Base-by-base conservation (phyloP, 2,888 invertebrate species). In the Volucella inanis region DNA sequence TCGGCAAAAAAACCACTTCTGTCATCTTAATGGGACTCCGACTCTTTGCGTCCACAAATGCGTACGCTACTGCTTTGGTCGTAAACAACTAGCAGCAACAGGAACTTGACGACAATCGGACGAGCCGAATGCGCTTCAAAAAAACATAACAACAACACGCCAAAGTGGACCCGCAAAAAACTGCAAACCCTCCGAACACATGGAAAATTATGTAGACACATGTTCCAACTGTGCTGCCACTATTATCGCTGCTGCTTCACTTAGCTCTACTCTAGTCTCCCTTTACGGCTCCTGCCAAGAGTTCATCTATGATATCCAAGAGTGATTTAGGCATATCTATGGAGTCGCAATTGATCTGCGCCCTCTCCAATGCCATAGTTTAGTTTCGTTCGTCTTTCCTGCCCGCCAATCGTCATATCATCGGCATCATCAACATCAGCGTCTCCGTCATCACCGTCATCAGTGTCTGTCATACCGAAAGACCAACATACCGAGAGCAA, bases 191-290 rank as follows among this genome's bases (percentile, higher is more conserved):
- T 72, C 57, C 80, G 84, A 85, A 81, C 85, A 81, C 76, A 85
- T 81, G 85, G 81, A 85, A 85, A 85, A 85, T 85, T 80, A 85
- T 85, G 85, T 85, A 81, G 85, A 85, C 85, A 85, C 81, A 81
- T 85, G 85, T 85, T 81, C 62, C 72, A 76, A 77, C 80, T 85
- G 76, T 62, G 80, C 61, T 70, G 62, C 72, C 59, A 83, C 78
- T 62, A 68, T 65, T 54, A 31, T 31, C 31, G 61, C 39, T 47
- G 31, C 39, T 78, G 78, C 64, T 67, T 54, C 59, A 52, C 52
- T 49, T 45, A 15, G 8, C 22, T 22, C 4, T 22, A 22, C 22
- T 22, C 38, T 18, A 11, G 41, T 41, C 64, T 61, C 15, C 47
- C 49, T 18, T 47, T 14, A 18, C 38, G 12, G 18, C 68, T 67